Conservation (phyloP, 2,113 vertebrate species). For the Cariama cristata region DNA sequence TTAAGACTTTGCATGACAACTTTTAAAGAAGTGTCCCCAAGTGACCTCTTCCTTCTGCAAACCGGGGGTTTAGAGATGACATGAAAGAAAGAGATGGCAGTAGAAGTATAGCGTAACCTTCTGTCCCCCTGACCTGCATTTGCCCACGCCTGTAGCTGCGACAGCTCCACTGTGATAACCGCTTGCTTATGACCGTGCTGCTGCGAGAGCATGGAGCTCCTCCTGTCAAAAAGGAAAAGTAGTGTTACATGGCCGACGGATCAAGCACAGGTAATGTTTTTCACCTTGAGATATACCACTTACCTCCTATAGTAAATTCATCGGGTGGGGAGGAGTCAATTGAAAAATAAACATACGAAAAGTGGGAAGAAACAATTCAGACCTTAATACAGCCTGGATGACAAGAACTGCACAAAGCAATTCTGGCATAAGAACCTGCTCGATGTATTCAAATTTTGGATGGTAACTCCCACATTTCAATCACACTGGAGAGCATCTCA, state of each 20-base stretch:
- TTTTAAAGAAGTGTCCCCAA: not conserved
- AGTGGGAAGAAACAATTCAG: not conserved
- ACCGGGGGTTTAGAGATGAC: not conserved
- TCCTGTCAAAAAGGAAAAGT: not conserved
- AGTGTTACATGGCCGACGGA: not conserved
- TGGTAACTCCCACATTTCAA: not conserved
- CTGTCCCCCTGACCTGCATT: not conserved
- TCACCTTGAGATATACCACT: not conserved
- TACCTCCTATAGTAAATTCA: not conserved
- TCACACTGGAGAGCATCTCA: not conserved
- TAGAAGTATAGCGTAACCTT: fast-evolving
- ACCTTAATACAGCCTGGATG: not conserved
- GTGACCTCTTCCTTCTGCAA: not conserved
- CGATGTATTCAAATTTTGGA: not conserved
- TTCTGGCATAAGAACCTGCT: not conserved
- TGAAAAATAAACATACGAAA: not conserved
- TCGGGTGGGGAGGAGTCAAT: not conserved
- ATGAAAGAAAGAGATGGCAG: not conserved
- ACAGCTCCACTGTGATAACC: not conserved
- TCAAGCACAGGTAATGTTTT: not conserved
- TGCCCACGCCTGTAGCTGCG: not conserved
- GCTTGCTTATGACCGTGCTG: not conserved
- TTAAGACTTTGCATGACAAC: not conserved
- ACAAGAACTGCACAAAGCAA: not conserved
- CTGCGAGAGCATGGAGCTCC: not conserved